Evolutionary conservation across 1,140 invertebrate species (phyloP).

Genomic region (Cotesia glomerata): DNA sequence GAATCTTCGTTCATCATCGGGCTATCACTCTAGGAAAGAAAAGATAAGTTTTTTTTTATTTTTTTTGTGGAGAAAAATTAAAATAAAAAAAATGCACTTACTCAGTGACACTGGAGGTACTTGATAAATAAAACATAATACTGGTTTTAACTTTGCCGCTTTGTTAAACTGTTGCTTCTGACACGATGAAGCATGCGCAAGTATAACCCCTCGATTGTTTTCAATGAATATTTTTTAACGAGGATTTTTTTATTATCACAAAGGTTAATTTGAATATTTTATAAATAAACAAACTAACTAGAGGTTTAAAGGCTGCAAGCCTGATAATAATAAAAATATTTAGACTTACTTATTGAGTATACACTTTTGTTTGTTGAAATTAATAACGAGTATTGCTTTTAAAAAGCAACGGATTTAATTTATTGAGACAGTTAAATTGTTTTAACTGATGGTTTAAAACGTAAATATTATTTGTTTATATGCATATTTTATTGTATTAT

Average conservation of each 20-base stretch:
- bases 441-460: not conserved
- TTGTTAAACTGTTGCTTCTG: slow-evolving; percentile 8
- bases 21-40: not conserved
- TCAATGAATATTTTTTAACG: not conserved
- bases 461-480: not conserved
- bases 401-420: too few species aligned
- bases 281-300: not conserved
- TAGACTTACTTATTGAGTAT: not conserved
- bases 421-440: too few species aligned
- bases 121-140: not conserved
- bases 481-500: not conserved
- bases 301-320: not conserved
- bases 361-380: slow-evolving; percentile 12
- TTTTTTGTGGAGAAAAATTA: not conserved
- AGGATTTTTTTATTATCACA: not conserved
- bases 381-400: not conserved
- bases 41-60: not conserved
- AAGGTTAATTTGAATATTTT: not conserved
- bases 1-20: slow-evolving; percentile 1
- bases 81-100: too few species aligned
- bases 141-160: slow-evolving; percentile 17
- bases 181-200: slow-evolving; percentile 13
- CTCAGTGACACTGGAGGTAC: too few species aligned
- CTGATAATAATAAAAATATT: not conserved
- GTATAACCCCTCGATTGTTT: not conserved